Base-by-base conservation (phyloP, 2,113 vertebrate species). In the Sclerurus mexicanus region DNA sequence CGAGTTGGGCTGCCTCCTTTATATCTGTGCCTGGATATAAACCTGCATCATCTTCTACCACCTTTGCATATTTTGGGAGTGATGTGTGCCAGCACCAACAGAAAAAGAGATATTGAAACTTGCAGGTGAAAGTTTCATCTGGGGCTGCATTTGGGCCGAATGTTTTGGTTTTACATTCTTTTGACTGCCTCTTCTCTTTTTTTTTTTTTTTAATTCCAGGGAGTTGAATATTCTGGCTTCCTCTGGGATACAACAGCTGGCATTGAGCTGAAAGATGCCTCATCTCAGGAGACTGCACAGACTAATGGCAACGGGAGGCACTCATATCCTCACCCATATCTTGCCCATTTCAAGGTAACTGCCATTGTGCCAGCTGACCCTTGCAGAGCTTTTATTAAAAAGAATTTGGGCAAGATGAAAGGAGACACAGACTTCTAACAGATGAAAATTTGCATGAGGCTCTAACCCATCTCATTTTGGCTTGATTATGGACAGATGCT, bases 211-310 rank as follows among this genome's bases (percentile, higher is more conserved):
- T 31, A 33, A 40, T 93, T 60, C 8, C 94, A 99, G 99, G 98
- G 97, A 13, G 63, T 75, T 11, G 98, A 98, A 77, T 99, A 98
- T 97, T 98, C 97, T 1, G 99, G 99, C 17, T 99, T 99, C 94
- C 98, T 99, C 69, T 99, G 99, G 99, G 99, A 99, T 90, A 88
- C 96, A 4, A 97, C 98, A 1, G 98, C 98, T 3, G 98, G 99
- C 5, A 94, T 99, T 31, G 98, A 99, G 50, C 97, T 99, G 89
- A 99, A 98, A 95, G 98, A 99, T 17, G 93, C 97, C 1, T 23
- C 90, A 1, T 93, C 97, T 68, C 83, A 98, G 87, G 98, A 99
- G 64, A 92, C 73, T 18, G 58, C 95, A 1, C 98, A 97, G 7
- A 97, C 96, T 80, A 99, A 99, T 0, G 98, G 99, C 86, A 99